These are phyloP conservation scores for Herpetotheres cachinnans DNA, from an alignment of 2,113 vertebrate genomes.

Conservation along the genomic window DNA sequence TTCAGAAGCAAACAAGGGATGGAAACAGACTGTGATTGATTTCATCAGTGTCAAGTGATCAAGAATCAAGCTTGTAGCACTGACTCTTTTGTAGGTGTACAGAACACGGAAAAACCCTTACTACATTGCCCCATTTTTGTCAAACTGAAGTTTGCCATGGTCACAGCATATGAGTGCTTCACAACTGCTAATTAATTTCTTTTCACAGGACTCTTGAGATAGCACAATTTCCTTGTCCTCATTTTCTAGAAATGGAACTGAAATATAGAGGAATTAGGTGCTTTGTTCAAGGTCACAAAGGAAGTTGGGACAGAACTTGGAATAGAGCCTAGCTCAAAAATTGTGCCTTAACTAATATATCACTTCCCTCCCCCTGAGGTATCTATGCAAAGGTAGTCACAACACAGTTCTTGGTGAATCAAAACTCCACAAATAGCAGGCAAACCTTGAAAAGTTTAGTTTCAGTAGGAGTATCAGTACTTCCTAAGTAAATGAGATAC, in stretches of 20 bases:
- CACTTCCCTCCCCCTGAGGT: slow-evolving; percentile 26
- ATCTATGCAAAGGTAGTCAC: slow-evolving; percentile 18
- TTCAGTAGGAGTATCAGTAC: not conserved
- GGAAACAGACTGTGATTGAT: not conserved
- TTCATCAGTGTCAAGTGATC: not conserved
- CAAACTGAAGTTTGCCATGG: not conserved
- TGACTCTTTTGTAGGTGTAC: not conserved
- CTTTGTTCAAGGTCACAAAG: slow-evolving; percentile 53
- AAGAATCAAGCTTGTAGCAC: not conserved
- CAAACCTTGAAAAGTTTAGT: not conserved
- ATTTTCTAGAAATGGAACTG: slow-evolving; percentile 44
- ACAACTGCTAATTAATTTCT: slow-evolving; percentile 57
- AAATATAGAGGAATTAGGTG: slow-evolving; percentile 24
- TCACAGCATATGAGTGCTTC: not conserved
- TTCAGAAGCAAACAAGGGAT: not conserved
- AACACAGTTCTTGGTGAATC: slow-evolving; percentile 13
- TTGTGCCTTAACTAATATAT: slow-evolving; percentile 46
- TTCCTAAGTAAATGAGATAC: not conserved
- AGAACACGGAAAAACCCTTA: not conserved
- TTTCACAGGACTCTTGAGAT: slow-evolving; percentile 37
- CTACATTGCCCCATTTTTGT: slow-evolving; percentile 35
- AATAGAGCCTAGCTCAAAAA: slow-evolving; percentile 22
- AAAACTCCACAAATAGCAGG: not conserved
- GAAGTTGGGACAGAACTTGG: slow-evolving; percentile 21
- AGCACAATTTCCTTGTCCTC: slow-evolving; percentile 48